Evolutionary conservation across 2,113 vertebrate genomes (phyloP), one percentile per base, ranked within the genome.

Genomic region (Archocentrus centrarchus): DNA sequence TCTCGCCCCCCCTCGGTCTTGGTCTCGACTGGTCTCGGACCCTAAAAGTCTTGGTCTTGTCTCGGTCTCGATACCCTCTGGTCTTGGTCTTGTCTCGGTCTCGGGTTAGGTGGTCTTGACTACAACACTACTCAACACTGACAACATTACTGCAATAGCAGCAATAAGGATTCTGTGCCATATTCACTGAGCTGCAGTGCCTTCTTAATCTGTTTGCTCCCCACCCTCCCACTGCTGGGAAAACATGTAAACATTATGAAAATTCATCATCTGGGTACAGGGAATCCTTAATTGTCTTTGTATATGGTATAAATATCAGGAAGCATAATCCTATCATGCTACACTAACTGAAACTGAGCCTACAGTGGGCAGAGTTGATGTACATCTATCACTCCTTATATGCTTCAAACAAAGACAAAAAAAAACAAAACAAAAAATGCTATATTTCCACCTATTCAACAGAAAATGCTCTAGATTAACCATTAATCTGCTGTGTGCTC

Each of bases 391-490:
- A 27, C 14, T 80, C 2, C 0, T 39, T 63, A 27, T 50, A 27
- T 27, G 9, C 64, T 66, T 73, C 0, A 73, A 73, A 73, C 17
- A 55, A 73, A 73, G 10, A 0, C 30, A 30, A 47, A 47, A 70
- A 11, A 20, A 30, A 77, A 58, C 41, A 27, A 81, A 47, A 55
- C 73, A 80, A 81, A 2, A 37, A 37, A 37, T 8, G 8, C 35
- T 7, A 82, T 24, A 77, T 53, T 73, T 73, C 20, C 53, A 47
- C 44, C 27, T 64, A 44, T 75, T 90, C 13, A 80, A 77, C 7
- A 81, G 66, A 85, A 92, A 89, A 84, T 64, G 80, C 68, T 91
- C 17, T 30, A 76, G 66, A 66, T 90, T 82, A 92, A 89, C 85
- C 87, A 90, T 91, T 78, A 60, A 85, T 86, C 79, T 85, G 70